Evolutionary conservation across 2,888 invertebrate genomes (phyloP).

Genomic region (Metallyticus violacea): DNA sequence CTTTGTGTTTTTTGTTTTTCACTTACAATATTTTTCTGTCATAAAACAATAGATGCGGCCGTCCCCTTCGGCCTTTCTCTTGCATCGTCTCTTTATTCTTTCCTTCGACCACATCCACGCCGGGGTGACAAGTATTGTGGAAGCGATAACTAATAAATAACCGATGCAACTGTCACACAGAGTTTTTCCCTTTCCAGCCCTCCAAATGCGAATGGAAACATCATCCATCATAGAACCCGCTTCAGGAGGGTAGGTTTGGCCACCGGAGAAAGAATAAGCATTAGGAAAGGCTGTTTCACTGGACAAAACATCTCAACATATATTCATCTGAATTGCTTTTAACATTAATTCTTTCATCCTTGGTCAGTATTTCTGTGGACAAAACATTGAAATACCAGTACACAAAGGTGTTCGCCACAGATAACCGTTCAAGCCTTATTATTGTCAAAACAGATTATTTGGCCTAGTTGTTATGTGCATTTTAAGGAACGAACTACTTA

Average conservation of each 20-base stretch:
- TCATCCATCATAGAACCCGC: slow-evolving; percentile 18
- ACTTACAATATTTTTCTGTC: slow-evolving; percentile 19
- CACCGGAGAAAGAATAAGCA: not conserved
- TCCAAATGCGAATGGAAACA: slow-evolving; percentile 20
- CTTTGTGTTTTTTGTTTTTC: not conserved
- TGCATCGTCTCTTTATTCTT: not conserved
- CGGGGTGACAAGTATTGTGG: slow-evolving; percentile 34
- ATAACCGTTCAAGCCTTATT: no score
- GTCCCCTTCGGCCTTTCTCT: not conserved
- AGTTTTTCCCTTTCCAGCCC: not conserved
- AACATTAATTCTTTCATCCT: not conserved
- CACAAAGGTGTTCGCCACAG: no score
- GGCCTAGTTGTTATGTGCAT: no score
- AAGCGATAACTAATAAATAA: slow-evolving; percentile 34
- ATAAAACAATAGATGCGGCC: slow-evolving; percentile 20
- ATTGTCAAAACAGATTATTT: no score
- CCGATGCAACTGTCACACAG: slow-evolving; percentile 29
- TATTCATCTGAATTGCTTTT: not conserved
- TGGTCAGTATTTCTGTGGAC: not conserved
- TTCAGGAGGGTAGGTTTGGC: not conserved
- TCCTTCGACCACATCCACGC: slow-evolving; percentile 10
- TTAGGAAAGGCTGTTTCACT: not conserved
- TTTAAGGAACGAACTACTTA: no score
- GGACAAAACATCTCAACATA: not conserved
- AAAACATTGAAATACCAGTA: no score